Evolutionary conservation across 2,888 invertebrate genomes (phyloP).

Genomic region (Rhodophaea formosa): DNA sequence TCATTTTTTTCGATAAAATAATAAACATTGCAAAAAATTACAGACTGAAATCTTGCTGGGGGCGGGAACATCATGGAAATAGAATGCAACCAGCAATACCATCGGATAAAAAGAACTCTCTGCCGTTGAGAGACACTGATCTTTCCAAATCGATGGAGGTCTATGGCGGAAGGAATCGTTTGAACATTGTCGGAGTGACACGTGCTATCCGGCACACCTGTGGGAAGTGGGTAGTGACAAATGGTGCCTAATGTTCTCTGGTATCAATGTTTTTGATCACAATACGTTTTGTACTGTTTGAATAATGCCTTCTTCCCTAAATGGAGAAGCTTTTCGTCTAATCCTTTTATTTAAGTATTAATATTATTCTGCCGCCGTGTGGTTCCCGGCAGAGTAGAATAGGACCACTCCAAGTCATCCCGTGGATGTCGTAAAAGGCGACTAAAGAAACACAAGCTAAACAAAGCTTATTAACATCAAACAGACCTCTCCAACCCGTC

Average conservation of each 20-base stretch:
- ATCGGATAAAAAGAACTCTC: background rate
- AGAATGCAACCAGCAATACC: background rate
- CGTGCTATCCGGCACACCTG: conserved; percentile 66
- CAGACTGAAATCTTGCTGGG: no score
- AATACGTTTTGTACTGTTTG: conserved; percentile 7
- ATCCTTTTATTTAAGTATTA: no score
- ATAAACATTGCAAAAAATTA: no score
- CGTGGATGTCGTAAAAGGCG: no score
- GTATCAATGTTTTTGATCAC: conserved; percentile 9
- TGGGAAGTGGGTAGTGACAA: conserved; percentile 46
- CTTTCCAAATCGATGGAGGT: conserved; percentile 1
- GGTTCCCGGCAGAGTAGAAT: no score
- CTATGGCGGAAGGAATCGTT: conserved; percentile 15
- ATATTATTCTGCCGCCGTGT: no score
- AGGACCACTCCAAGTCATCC: no score
- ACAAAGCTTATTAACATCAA: no score
- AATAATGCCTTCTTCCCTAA: background rate
- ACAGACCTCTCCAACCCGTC: no score
- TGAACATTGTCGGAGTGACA: conserved; percentile 31
- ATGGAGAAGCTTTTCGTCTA: background rate
- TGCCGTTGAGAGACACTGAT: background rate
- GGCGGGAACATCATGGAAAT: no score
- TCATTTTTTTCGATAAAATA: conserved; percentile 9
- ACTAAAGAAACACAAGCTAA: no score
- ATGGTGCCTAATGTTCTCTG: conserved; percentile 28